Evolutionary conservation across 2,113 vertebrate species (phyloP).

Genomic region (Geococcyx californianus): DNA sequence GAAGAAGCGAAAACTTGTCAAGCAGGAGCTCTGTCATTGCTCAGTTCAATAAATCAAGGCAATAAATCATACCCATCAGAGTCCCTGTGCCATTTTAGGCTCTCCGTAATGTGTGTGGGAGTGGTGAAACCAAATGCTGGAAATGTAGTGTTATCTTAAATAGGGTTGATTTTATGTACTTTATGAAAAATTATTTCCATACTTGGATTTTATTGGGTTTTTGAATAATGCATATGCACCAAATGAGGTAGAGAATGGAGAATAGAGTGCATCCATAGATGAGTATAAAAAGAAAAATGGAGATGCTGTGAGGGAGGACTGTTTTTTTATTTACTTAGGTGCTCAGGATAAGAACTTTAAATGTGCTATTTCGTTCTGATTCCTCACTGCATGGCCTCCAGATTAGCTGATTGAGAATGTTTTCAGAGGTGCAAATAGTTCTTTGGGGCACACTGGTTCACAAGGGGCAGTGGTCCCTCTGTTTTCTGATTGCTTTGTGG

Average conservation of each 20-base stretch:
- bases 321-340: not conserved
- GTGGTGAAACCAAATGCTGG: not conserved
- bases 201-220: not conserved
- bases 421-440: not conserved
- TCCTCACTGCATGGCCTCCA: not conserved
- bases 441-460: not conserved
- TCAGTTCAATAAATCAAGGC: slow-evolving; percentile 72
- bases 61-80: slow-evolving; percentile 59
- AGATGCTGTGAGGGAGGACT: not conserved
- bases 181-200: not conserved
- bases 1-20: slow-evolving; percentile 71
- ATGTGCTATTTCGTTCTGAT: not conserved
- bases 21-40: slow-evolving; percentile 59
- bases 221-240: not conserved
- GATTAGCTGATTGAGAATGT: not conserved
- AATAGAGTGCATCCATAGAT: not conserved
- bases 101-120: not conserved
- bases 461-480: not conserved
- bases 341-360: not conserved
- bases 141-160: not conserved
- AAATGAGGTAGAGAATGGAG: not conserved
- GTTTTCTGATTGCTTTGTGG: not conserved
- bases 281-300: not conserved
- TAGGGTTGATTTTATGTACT: not conserved
- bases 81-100: slow-evolving; percentile 27